phyloP scores from a whole-genome alignment of 2,888 invertebrate genomes.

The Pristionchus japonicus region DNA sequence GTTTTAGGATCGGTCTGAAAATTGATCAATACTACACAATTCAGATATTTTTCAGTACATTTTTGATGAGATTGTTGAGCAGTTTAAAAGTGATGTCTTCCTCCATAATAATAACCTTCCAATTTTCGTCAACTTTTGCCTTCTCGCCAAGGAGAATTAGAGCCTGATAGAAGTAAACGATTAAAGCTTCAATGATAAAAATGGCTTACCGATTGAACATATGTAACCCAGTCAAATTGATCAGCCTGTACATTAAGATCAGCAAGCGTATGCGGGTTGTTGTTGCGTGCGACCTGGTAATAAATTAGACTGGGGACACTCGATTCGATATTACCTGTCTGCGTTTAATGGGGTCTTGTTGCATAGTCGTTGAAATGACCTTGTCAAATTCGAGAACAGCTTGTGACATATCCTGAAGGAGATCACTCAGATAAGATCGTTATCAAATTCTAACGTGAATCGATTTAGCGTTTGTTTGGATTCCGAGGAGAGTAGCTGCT shows the following conservation, averaged over 20 bases:
- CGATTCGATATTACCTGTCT: not conserved
- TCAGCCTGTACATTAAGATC: not conserved
- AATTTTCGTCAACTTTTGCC: not conserved
- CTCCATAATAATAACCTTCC: constrained; percentile 37
- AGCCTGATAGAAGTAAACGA: not conserved
- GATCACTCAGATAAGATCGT: not conserved
- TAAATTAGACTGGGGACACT: not conserved
- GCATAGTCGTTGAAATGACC: not conserved
- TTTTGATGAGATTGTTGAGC: not conserved
- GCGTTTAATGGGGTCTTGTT: not conserved
- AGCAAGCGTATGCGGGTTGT: not conserved
- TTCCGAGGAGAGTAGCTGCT: not conserved
- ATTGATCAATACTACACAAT: not conserved
- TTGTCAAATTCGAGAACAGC: not conserved
- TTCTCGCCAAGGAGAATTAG: not conserved
- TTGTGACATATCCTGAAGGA: not conserved
- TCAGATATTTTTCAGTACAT: not conserved
- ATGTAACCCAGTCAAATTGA: constrained; percentile 7
- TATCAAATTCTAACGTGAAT: constrained; percentile 46
- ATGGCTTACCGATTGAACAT: not conserved
- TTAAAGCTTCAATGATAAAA: not conserved
- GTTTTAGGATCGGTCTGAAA: not conserved
- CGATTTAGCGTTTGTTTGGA: not conserved
- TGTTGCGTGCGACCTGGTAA: not conserved
- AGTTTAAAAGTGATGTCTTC: not conserved